phyloP scores from a whole-genome alignment of 2,113 vertebrate genomes.

The Mellivora capensis region DNA sequence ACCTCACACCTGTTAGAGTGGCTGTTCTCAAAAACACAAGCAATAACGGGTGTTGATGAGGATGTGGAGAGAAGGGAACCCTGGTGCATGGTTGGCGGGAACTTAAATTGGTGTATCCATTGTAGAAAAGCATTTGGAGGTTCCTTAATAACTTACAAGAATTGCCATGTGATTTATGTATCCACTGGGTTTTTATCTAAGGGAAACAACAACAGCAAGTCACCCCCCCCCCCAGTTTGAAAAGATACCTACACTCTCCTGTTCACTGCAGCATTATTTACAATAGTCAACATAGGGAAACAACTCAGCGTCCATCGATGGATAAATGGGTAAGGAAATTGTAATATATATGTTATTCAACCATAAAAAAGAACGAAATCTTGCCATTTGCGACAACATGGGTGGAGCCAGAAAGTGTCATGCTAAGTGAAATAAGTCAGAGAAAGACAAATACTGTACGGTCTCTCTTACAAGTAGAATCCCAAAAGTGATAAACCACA shows the following conservation, averaged over 20 bases:
- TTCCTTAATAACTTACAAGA: background rate
- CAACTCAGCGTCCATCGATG: background rate
- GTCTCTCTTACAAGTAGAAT: background rate
- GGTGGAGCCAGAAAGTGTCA: background rate
- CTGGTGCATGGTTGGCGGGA: background rate
- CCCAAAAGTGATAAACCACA: background rate
- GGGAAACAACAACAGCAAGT: background rate
- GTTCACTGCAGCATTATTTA: background rate
- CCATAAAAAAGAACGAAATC: background rate
- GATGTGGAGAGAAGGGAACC: background rate
- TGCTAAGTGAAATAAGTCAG: background rate
- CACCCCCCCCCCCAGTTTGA: too few species aligned
- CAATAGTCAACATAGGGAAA: background rate
- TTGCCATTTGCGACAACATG: background rate
- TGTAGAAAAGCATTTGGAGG: background rate
- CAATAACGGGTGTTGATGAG: background rate
- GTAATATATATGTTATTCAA: background rate
- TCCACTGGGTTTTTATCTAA: background rate
- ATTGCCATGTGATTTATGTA: background rate
- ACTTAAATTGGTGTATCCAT: background rate
- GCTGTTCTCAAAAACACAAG: background rate
- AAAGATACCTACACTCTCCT: background rate
- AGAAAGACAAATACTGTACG: background rate
- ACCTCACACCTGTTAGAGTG: background rate
- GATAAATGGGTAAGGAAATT: background rate